Evolutionary conservation across 1,140 invertebrate species (phyloP).

Genomic region (Drosophila tani): DNA sequence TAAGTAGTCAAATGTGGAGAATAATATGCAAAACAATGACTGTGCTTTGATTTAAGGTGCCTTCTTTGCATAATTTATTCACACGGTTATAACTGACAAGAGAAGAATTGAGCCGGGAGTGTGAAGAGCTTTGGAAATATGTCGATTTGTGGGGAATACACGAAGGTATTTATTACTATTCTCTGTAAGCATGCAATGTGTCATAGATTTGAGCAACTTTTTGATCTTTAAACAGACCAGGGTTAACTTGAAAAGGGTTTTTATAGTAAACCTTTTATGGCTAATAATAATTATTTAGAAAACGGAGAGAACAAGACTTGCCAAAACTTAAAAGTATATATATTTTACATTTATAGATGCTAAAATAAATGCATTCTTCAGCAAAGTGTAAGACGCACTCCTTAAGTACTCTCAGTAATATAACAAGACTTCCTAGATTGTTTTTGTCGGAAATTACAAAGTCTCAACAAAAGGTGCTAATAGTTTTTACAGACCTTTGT

Average conservation of each 20-base stretch:
- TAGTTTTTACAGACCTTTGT: slow-evolving; percentile 18
- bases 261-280: no score
- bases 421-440: background rate
- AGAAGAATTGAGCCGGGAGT: background rate
- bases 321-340: no score
- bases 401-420: background rate
- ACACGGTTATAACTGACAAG: slow-evolving; percentile 9
- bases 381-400: no score
- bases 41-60: slow-evolving; percentile 61
- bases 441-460: slow-evolving; percentile 12
- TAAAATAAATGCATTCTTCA: no score
- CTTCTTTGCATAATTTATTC: slow-evolving; percentile 39
- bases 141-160: background rate
- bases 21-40: slow-evolving; percentile 64
- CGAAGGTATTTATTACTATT: background rate
- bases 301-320: no score
- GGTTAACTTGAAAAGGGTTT: background rate
- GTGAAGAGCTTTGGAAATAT: slow-evolving; percentile 4
- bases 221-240: background rate
- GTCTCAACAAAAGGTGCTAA: slow-evolving; percentile 10
- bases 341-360: no score
- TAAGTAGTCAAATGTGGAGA: slow-evolving; percentile 42
- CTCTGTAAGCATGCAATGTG: slow-evolving; percentile 29
- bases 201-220: slow-evolving; percentile 18
- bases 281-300: no score